Base-by-base conservation (phyloP, 1,140 invertebrate genomes). In the Euwallacea similis region DNA sequence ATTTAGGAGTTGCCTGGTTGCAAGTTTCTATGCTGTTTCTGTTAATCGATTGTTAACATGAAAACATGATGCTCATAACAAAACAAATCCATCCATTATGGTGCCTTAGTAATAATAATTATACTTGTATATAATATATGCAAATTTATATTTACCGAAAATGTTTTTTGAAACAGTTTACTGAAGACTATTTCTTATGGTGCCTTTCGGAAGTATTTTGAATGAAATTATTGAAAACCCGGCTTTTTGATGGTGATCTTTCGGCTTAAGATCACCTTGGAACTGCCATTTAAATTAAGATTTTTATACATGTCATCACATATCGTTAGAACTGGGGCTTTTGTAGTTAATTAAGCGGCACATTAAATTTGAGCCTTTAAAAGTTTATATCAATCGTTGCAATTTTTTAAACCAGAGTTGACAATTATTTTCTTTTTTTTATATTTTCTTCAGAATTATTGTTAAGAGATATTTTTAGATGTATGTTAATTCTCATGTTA, bases 51-150 rank as follows among this genome's bases (percentile, higher is more conserved):
- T 16, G 69, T 71, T 71, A 71, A 71, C 63, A 60, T 46, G 69
- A 70, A 69, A 71, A 73, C 72, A 68, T 72, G 74, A 72, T 73
- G 75, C 75, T 76, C 75, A 76, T 68, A 13, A 66, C 56, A 66
- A 75, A 74, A 74, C 72, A 74, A 75, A 75, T 76, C 75, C 75
- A 76, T 76, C 75, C 75, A 76, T 75, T 73, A 71, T 71, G 75
- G 72, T 73, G 72, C 75, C 72, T 76, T 76, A 75, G 55, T 43
- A 63, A 60, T 33, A 33, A 33, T 58, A 66, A 65, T 66, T 66
- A 70, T 73, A 68, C 56, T 53, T 66, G 71, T 71, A 73, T 56
- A 71, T 72, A 70, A 71, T 68, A 73, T 74, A 74, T 64, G 61
- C 13, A 69, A 59, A 59, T 50, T 44, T 61, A 59, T 69, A 69